These are phyloP conservation scores for Colaptes auratus DNA, from an alignment of 2,113 vertebrate species.

Conservation along the genomic window DNA sequence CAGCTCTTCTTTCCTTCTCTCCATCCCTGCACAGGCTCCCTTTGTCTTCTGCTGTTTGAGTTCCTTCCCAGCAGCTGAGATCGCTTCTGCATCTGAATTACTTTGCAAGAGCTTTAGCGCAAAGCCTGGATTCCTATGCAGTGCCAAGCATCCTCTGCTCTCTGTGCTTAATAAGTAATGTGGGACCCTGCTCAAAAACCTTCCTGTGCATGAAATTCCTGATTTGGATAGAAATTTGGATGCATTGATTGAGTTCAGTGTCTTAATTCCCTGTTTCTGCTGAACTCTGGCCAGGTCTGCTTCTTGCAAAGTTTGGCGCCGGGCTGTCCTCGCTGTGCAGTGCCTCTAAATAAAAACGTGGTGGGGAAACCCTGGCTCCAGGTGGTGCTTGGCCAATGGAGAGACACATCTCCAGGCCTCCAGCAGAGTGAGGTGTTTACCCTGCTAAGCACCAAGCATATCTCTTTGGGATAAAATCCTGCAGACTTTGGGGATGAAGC, in stretches of 20 bases:
- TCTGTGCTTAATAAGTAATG: background rate
- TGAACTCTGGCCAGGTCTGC: constrained; percentile 33
- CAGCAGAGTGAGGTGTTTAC: background rate
- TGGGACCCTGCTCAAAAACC: background rate
- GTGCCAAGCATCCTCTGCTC: background rate
- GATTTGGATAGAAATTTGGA: background rate
- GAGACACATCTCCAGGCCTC: background rate
- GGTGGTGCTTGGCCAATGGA: background rate
- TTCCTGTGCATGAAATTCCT: constrained; percentile 24
- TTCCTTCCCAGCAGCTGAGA: background rate
- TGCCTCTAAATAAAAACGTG: background rate
- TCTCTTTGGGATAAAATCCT: background rate
- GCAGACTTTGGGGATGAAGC: background rate
- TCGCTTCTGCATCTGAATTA: constrained; percentile 38
- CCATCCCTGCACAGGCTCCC: background rate
- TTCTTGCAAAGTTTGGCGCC: background rate
- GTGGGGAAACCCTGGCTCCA: background rate
- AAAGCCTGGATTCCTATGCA: background rate
- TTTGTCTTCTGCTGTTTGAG: constrained; percentile 9
- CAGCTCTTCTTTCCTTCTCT: background rate
- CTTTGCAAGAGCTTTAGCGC: background rate
- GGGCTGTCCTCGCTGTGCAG: background rate
- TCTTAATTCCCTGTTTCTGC: background rate
- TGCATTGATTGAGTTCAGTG: background rate
- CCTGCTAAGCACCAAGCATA: background rate